phyloP scores from a whole-genome alignment of 1,140 invertebrate species.

The Adelges cooleyi region DNA sequence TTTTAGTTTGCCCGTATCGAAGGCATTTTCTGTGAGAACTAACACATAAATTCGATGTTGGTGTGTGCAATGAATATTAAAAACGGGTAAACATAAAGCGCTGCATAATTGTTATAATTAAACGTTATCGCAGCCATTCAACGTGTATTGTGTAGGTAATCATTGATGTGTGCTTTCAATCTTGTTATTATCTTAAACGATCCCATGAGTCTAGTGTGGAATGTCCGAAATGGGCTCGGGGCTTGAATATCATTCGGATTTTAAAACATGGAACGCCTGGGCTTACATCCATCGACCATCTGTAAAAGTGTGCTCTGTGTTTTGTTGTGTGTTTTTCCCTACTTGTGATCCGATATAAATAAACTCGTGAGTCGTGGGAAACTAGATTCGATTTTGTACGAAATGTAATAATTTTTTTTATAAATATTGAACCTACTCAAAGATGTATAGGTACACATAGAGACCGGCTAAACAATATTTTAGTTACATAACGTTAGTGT shows the following conservation, averaged over 20 bases:
- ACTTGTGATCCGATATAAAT: conserved; percentile 25
- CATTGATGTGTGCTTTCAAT: conserved; percentile 23
- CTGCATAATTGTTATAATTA: conserved; percentile 18
- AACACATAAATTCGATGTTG: no score
- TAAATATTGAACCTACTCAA: no score
- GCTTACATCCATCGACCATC: background rate
- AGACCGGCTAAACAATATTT: no score
- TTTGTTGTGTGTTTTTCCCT: conserved; percentile 8
- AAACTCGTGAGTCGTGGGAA: conserved; percentile 23
- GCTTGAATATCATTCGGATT: conserved; percentile 23
- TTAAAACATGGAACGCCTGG: background rate
- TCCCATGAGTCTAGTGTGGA: background rate
- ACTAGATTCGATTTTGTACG: conserved; percentile 19
- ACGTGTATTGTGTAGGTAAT: background rate
- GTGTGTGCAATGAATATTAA: no score
- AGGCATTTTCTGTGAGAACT: no score
- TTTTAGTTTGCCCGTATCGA: no score
- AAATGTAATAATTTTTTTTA: conserved; percentile 15
- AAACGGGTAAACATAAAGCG: background rate
- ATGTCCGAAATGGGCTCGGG: conserved; percentile 22
- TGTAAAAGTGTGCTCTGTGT: background rate
- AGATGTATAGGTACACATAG: background rate
- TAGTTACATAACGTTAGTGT: no score
- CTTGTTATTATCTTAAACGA: conserved; percentile 26
- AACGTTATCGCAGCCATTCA: conserved; percentile 9